A percentile compares a stretch with the other conserved stretches of the same genome.
phyloP scores from a whole-genome alignment of 2,797 vertebrate species.

The Hirundo rustica region DNA sequence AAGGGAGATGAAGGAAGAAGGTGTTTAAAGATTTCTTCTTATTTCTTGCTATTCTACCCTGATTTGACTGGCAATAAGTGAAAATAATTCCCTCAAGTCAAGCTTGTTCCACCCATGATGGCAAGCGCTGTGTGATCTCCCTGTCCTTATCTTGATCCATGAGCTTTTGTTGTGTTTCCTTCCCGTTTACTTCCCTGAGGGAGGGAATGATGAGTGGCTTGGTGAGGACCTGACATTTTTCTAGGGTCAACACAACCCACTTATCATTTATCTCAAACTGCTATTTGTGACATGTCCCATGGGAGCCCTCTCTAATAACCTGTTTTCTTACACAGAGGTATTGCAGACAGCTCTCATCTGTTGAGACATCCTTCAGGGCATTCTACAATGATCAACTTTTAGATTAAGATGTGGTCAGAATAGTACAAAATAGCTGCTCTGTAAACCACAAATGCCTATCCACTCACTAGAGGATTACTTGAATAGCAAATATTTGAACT shows the following conservation, averaged over 20 bases:
- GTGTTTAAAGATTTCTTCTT: neutral
- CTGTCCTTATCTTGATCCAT: neutral
- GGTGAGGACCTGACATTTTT: neutral
- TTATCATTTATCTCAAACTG: neutral
- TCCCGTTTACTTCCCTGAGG: neutral
- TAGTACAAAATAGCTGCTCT: neutral
- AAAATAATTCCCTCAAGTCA: neutral
- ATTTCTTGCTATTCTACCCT: neutral
- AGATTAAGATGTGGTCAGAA: neutral
- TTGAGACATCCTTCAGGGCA: neutral
- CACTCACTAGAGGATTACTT: neutral
- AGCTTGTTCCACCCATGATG: neutral
- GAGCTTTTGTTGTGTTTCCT: neutral
- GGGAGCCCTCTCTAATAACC: neutral
- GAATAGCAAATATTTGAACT: neutral
- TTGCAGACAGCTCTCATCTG: neutral
- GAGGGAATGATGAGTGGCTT: neutral
- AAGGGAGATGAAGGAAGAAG: neutral
- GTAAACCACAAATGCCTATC: neutral
- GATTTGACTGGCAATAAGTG: neutral
- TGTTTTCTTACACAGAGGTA: neutral
- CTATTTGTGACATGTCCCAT: neutral
- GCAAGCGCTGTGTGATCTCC: neutral
- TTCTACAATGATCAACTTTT: neutral
- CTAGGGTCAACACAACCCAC: neutral